Evolutionary conservation across 2,888 invertebrate species (phyloP).

Genomic region (Psococerastis gibbosa): DNA sequence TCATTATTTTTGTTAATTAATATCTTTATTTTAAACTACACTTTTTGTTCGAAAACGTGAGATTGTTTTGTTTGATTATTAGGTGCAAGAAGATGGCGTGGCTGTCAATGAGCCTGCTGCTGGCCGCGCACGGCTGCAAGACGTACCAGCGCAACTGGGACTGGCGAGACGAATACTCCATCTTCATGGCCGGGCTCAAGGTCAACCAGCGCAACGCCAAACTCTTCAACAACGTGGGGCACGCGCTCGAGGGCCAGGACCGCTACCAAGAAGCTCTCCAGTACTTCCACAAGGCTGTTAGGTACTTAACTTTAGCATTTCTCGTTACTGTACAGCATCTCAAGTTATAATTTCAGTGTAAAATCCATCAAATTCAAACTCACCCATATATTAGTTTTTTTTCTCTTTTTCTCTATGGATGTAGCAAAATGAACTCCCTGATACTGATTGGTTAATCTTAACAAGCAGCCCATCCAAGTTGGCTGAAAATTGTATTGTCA

Average conservation of each 20-base stretch:
- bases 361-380: too few relatives aligned
- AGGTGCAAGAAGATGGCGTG: slow-evolving; percentile 41
- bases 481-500: too few relatives aligned
- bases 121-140: slow-evolving; percentile 64
- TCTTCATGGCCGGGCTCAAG: slow-evolving; percentile 79
- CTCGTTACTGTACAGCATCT: too few relatives aligned
- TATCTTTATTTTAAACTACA: slow-evolving; percentile 4
- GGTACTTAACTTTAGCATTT: too few relatives aligned
- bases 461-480: too few relatives aligned
- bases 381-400: too few relatives aligned
- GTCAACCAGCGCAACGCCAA: slow-evolving; percentile 86
- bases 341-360: too few relatives aligned
- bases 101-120: slow-evolving; percentile 39
- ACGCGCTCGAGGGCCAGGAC: slow-evolving; percentile 69
- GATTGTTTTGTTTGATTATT: too few relatives aligned
- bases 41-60: too few relatives aligned
- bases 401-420: too few relatives aligned
- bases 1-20: slow-evolving; percentile 5
- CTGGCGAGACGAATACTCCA: slow-evolving; percentile 82
- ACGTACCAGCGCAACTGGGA: slow-evolving; percentile 79
- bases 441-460: too few relatives aligned
- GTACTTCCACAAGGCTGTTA: slow-evolving; percentile 82
- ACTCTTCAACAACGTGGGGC: slow-evolving; percentile 92
- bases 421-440: too few relatives aligned
- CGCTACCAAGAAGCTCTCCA: slow-evolving; percentile 55